phyloP scores from a whole-genome alignment of 2,113 vertebrate genomes.

The Thinocorus orbignyianus region DNA sequence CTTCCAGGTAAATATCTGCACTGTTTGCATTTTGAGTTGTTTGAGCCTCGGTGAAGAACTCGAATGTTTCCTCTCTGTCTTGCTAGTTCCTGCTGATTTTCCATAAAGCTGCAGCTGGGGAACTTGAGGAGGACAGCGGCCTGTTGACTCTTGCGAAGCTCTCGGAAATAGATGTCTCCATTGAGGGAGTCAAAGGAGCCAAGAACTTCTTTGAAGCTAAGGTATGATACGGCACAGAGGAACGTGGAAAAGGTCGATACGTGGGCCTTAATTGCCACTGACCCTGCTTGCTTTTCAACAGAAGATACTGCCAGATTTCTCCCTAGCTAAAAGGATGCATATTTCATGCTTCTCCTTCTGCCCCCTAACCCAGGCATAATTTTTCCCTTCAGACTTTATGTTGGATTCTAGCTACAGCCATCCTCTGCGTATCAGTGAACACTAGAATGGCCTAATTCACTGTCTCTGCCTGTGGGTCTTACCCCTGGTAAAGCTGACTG shows the following conservation, averaged over 20 bases:
- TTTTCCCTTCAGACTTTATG: not conserved
- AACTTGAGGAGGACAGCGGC: slow-evolving; percentile 91
- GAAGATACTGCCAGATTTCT: not conserved
- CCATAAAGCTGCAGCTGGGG: slow-evolving; percentile 87
- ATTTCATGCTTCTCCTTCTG: not conserved
- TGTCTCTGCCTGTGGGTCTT: not conserved
- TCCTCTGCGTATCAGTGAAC: not conserved
- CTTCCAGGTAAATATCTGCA: not conserved
- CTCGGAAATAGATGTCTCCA: slow-evolving; percentile 91
- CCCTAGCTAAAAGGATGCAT: not conserved
- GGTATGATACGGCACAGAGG: slow-evolving; percentile 68
- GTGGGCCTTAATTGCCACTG: not conserved
- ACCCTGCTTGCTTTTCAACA: not conserved
- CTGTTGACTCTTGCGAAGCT: slow-evolving; percentile 90
- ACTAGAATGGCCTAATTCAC: not conserved
- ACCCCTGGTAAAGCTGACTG: not conserved
- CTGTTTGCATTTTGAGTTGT: not conserved
- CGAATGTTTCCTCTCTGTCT: not conserved
- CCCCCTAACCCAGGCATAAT: not conserved
- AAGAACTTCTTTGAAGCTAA: slow-evolving; percentile 97
- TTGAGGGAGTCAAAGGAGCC: slow-evolving; percentile 91
- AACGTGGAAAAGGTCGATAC: not conserved
- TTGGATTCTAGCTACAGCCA: not conserved
- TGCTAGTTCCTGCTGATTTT: slow-evolving; percentile 93
- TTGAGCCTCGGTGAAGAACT: not conserved